phyloP scores from a whole-genome alignment of 2,888 invertebrate genomes.

The Mesoligia furuncula region DNA sequence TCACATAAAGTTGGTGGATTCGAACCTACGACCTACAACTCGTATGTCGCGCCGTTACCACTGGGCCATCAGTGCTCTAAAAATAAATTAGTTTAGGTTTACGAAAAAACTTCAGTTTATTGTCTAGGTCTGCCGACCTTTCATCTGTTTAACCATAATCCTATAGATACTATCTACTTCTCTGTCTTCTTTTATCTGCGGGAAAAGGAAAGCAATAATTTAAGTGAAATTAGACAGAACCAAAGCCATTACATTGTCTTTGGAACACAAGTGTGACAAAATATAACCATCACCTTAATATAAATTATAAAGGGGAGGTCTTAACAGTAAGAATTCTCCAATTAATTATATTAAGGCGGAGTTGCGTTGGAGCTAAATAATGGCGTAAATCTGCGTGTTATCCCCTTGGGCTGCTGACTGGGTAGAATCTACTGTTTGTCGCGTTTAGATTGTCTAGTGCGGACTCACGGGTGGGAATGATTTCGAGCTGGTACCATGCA shows the following conservation, averaged over 20 bases:
- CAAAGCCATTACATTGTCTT: slow-evolving; percentile 18
- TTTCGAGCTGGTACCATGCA: not conserved
- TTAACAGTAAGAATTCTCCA: slow-evolving; percentile 68
- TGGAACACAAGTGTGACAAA: slow-evolving; percentile 21
- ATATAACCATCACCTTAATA: slow-evolving; percentile 32
- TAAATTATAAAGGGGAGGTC: slow-evolving; percentile 47
- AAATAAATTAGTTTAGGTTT: not conserved
- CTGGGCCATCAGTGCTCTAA: too few relatives aligned
- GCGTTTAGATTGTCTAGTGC: slow-evolving; percentile 63
- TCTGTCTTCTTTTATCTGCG: not conserved
- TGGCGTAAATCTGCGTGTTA: slow-evolving; percentile 76
- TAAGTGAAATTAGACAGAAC: slow-evolving; percentile 7
- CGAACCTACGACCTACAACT: too few relatives aligned
- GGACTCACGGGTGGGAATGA: slow-evolving; percentile 47
- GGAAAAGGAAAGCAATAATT: slow-evolving; percentile 8
- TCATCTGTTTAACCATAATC: not conserved
- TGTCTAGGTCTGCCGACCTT: too few relatives aligned
- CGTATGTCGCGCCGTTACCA: too few relatives aligned
- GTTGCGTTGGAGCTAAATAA: slow-evolving; percentile 74
- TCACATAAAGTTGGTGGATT: too few relatives aligned
- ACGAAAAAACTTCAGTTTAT: not conserved
- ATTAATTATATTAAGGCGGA: slow-evolving; percentile 75
- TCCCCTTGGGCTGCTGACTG: slow-evolving; percentile 72
- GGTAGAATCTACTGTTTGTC: slow-evolving; percentile 69
- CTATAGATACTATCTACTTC: not conserved